phyloP scores from a whole-genome alignment of 2,113 vertebrate genomes.

The Gavia stellata region DNA sequence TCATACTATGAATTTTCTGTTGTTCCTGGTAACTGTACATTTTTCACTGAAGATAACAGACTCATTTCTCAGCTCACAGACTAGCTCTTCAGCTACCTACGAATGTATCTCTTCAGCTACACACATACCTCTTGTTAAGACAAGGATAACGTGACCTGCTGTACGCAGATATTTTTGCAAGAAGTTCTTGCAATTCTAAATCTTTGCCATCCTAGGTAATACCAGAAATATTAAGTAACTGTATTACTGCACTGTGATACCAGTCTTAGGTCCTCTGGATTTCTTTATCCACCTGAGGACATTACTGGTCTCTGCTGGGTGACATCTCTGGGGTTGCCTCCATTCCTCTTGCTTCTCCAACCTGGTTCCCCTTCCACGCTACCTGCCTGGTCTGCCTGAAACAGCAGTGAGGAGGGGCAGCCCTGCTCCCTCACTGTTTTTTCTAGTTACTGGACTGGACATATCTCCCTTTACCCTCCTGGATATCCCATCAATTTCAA shows the following conservation, averaged over 20 bases:
- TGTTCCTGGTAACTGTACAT: background rate
- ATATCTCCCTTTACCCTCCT: background rate
- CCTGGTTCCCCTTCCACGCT: background rate
- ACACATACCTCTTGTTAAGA: background rate
- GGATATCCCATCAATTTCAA: background rate
- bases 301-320: background rate
- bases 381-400: background rate
- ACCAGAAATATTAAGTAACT: background rate
- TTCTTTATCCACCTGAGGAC: background rate
- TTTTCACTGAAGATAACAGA: background rate
- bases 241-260: background rate
- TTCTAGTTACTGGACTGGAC: background rate
- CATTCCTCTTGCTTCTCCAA: background rate
- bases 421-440: background rate
- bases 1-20: background rate
- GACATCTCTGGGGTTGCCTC: background rate
- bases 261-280: background rate
- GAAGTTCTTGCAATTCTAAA: background rate
- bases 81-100: background rate
- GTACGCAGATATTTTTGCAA: background rate
- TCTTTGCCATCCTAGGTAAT: background rate
- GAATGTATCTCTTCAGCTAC: too few relatives aligned
- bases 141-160: background rate
- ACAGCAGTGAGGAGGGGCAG: background rate
- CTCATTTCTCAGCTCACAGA: background rate